These are phyloP conservation scores for Nestor notabilis DNA, from an alignment of 2,113 vertebrate genomes.

Conservation along the genomic window DNA sequence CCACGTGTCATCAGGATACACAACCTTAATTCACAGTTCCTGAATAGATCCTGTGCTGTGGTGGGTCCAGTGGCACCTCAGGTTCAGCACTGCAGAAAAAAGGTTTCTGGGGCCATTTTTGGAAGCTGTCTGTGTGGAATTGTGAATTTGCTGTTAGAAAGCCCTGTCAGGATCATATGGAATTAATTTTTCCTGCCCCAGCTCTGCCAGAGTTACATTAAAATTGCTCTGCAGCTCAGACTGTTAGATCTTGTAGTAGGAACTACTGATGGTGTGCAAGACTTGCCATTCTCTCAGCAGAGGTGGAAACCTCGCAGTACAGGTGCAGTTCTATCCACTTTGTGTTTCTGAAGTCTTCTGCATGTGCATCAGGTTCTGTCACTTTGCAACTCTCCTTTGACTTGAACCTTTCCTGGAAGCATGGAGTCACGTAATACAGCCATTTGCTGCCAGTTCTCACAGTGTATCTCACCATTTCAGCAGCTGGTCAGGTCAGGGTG, in stretches of 20 bases:
- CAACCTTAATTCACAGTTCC: background rate
- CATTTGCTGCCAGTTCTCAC: background rate
- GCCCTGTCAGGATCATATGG: background rate
- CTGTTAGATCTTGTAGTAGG: background rate
- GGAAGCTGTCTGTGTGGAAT: background rate
- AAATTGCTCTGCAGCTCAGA: background rate
- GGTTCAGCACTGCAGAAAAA: background rate
- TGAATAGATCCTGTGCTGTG: background rate
- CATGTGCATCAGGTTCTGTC: background rate
- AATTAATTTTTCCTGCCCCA: background rate
- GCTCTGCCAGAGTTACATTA: background rate
- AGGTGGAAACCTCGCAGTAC: background rate
- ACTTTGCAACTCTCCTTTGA: background rate
- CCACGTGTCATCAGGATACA: background rate
- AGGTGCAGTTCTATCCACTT: background rate
- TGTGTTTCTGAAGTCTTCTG: background rate
- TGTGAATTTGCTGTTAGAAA: background rate
- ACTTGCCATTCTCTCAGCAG: background rate
- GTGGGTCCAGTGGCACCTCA: background rate
- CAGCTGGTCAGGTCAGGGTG: background rate
- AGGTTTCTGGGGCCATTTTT: background rate
- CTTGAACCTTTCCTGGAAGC: background rate
- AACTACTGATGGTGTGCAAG: background rate
- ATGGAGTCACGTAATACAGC: background rate
- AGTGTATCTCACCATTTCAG: accelerated